These are phyloP conservation scores for Bedellia somnulentella DNA, from an alignment of 2,888 invertebrate genomes.

Conservation along the genomic window DNA sequence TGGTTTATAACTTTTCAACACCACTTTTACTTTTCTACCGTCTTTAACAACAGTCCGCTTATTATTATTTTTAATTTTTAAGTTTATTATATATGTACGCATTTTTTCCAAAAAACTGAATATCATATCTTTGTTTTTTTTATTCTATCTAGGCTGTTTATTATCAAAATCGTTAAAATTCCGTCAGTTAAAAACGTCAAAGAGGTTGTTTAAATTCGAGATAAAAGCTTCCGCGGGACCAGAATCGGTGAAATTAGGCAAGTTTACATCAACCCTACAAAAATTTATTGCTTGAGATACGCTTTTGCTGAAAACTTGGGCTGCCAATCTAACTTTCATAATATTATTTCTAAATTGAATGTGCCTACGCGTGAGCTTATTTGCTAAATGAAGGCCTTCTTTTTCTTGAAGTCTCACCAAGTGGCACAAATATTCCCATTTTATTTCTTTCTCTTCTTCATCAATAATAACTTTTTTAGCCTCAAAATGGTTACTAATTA, in stretches of 20 bases:
- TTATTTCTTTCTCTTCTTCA: too few relatives aligned
- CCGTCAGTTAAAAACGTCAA: conserved; percentile 10
- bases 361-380: conserved; percentile 1
- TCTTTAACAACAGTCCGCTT: conserved; percentile 5
- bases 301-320: not conserved
- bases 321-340: conserved; percentile 2
- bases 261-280: conserved; percentile 5
- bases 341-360: conserved; percentile 1
- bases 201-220: conserved; percentile 8
- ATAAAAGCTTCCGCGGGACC: conserved; percentile 9
- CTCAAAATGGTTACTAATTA: not conserved
- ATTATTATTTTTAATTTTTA: conserved; percentile 7
- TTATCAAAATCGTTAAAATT: conserved; percentile 4
- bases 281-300: conserved; percentile 7
- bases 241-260: conserved; percentile 3
- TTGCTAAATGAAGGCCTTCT: too few relatives aligned
- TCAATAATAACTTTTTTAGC: not conserved
- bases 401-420: not conserved
- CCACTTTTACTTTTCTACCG: conserved; percentile 3
- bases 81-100: conserved; percentile 6
- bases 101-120: conserved; percentile 1
- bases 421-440: too few relatives aligned
- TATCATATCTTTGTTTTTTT: conserved; percentile 1
- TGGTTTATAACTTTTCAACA: too few relatives aligned
- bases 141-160: not conserved